Percentiles rank a stretch among this genome's conserved stretches.
phyloP scores from a whole-genome alignment of 2,888 invertebrate species.

The Himalopsyche japonica region DNA sequence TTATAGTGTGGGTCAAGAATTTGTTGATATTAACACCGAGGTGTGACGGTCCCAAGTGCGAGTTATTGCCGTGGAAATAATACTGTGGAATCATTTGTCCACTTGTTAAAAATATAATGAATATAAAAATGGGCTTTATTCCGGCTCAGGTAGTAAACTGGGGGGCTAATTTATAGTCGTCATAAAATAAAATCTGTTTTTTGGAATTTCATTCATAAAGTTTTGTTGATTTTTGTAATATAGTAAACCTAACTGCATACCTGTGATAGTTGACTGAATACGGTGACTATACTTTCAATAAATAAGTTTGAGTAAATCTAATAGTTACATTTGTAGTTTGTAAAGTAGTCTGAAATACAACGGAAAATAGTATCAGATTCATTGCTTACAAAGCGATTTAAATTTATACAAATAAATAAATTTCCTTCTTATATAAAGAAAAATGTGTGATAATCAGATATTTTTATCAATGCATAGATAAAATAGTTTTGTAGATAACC shows the following conservation, averaged over 20 bases:
- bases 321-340: too few species aligned
- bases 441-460: too few species aligned
- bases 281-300: neutral
- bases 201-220: conserved; percentile 41
- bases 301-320: too few species aligned
- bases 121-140: conserved; percentile 38
- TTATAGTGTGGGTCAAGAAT: conserved; percentile 25
- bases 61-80: conserved; percentile 29
- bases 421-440: too few species aligned
- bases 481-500: too few species aligned
- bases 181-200: conserved; percentile 35
- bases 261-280: neutral
- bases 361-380: too few species aligned
- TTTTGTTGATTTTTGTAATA: conserved; percentile 38
- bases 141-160: conserved; percentile 30
- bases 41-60: conserved; percentile 10
- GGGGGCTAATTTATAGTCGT: conserved; percentile 35
- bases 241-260: conserved; percentile 20
- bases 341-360: too few species aligned
- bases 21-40: conserved; percentile 37
- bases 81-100: conserved; percentile 35
- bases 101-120: conserved; percentile 41
- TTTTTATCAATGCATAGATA: too few species aligned
- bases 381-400: too few species aligned
- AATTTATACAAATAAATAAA: too few species aligned